These are phyloP conservation scores for Didymodactylos carnosus DNA, from an alignment of 2,888 invertebrate genomes.

Conservation along the genomic window DNA sequence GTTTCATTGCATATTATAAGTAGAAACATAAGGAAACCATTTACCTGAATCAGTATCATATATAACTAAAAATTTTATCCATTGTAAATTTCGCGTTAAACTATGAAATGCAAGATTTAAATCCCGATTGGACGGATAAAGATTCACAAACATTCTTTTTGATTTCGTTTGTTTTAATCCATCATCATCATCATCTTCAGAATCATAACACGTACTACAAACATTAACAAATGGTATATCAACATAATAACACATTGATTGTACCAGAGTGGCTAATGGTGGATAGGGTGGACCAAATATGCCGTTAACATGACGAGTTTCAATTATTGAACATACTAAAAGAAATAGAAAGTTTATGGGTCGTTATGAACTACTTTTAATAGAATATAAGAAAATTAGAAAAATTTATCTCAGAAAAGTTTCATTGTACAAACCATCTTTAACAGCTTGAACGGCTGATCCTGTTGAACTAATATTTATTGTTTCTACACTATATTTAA, in stretches of 20 bases:
- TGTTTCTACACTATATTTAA: neutral
- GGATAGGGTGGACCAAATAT: neutral
- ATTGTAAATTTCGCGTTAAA: neutral
- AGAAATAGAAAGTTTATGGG: neutral
- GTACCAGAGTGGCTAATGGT: neutral
- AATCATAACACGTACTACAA: neutral
- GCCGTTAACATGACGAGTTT: neutral
- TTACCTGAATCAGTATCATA: neutral
- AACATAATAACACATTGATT: neutral
- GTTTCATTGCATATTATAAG: neutral
- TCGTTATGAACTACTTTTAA: no score
- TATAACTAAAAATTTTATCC: neutral
- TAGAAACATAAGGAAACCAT: neutral
- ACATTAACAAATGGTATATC: neutral
- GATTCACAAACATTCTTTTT: neutral
- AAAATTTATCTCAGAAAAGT: no score
- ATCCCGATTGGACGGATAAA: conserved; percentile 1
- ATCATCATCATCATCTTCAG: neutral
- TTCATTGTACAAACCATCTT: neutral
- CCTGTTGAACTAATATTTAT: neutral
- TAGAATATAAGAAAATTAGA: no score
- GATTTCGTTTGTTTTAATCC: neutral
- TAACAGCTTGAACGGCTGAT: neutral
- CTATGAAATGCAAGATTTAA: neutral
- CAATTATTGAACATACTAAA: neutral